phyloP scores from a whole-genome alignment of 1,140 invertebrate genomes.

The Cotesia vestalis region DNA sequence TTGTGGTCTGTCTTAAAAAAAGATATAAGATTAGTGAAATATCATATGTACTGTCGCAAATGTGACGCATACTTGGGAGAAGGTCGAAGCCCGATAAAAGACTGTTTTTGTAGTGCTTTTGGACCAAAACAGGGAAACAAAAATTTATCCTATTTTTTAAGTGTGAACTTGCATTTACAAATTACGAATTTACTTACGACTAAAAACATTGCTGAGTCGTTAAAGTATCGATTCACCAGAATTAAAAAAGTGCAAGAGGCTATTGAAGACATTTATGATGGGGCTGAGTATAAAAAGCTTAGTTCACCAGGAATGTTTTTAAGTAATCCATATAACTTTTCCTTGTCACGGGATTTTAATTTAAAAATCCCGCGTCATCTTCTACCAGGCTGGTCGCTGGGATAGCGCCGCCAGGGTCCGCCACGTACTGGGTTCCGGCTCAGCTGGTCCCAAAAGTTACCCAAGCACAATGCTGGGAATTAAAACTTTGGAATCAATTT shows the following conservation, averaged over 20 bases:
- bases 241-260: slow-evolving; percentile 17
- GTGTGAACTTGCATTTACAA: background rate
- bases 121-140: background rate
- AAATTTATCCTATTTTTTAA: background rate
- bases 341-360: no score
- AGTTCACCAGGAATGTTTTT: slow-evolving; percentile 1
- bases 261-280: slow-evolving; percentile 39
- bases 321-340: slow-evolving; percentile 21
- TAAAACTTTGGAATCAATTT: no score
- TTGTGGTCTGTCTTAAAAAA: background rate
- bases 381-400: no score
- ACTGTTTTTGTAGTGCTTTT: background rate
- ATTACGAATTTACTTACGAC: background rate
- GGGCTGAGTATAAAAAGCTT: background rate
- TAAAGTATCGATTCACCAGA: slow-evolving; percentile 26
- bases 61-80: background rate
- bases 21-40: background rate
- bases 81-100: background rate
- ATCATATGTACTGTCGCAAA: background rate
- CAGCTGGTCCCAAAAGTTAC: no score
- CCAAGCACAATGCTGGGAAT: no score
- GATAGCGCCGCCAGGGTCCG: no score
- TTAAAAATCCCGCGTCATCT: no score
- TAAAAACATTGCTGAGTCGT: background rate
- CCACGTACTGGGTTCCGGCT: no score